phyloP scores from a whole-genome alignment of 2,113 vertebrate species.

The Rattus norvegicus region DNA sequence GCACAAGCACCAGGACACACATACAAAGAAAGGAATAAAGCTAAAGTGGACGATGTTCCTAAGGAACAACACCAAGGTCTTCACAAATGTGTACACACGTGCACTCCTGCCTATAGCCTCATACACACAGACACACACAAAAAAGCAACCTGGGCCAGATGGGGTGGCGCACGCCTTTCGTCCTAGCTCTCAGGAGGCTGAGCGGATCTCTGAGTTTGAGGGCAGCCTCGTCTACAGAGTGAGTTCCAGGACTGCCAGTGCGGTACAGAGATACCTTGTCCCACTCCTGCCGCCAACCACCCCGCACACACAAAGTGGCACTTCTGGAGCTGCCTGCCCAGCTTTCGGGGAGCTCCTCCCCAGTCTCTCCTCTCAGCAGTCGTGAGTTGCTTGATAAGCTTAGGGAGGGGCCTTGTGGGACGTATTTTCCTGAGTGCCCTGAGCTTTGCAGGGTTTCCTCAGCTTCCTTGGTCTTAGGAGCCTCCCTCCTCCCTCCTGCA shows the following conservation, averaged over 20 bases:
- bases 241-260: no score
- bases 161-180: no score
- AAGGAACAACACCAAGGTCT: background rate
- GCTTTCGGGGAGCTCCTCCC: background rate
- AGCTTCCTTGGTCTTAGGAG: background rate
- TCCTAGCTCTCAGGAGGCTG: no score
- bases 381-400: background rate
- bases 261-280: no score
- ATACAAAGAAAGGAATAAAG: background rate
- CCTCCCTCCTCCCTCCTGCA: background rate
- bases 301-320: no score
- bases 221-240: no score
- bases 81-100: background rate
- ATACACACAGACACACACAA: no score
- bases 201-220: no score
- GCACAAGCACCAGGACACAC: background rate
- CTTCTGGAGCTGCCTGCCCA: background rate
- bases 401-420: background rate
- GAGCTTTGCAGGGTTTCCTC: background rate
- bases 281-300: no score
- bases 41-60: background rate
- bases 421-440: background rate
- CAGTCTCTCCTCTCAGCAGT: background rate
- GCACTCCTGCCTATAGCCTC: no score
- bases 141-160: no score